A percentile compares a stretch with the other conserved stretches of the same genome.
These are phyloP conservation scores for Tetrao urogallus DNA, from an alignment of 2,113 vertebrate species.

Conservation along the genomic window DNA sequence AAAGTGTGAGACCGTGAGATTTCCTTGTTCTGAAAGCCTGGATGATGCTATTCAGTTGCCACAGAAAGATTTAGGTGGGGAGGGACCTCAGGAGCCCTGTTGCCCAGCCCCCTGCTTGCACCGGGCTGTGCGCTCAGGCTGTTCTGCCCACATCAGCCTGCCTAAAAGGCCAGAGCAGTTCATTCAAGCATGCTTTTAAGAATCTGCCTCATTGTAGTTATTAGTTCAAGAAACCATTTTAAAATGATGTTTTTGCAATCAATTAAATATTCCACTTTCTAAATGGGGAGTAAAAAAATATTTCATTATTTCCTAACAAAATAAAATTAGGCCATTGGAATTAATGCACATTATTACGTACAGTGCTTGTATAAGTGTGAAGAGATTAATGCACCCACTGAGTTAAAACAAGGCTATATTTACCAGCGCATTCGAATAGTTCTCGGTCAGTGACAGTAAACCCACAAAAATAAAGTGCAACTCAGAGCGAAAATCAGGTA, in stretches of 20 bases:
- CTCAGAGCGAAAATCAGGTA: neutral
- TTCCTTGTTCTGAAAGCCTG: fast-evolving
- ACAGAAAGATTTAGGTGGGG: neutral
- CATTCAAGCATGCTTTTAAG: neutral
- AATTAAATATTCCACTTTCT: conserved; percentile 42
- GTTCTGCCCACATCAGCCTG: neutral
- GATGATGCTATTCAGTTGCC: neutral
- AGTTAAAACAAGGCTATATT: conserved; percentile 23
- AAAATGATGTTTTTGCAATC: conserved; percentile 48
- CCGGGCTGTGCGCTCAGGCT: neutral
- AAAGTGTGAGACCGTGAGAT: neutral
- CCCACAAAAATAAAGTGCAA: neutral
- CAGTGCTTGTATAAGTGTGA: conserved; percentile 1
- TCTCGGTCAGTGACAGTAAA: neutral
- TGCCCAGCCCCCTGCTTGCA: neutral
- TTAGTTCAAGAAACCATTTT: conserved; percentile 26
- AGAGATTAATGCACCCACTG: conserved; percentile 40
- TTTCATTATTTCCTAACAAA: conserved; percentile 51
- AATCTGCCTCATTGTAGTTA: neutral
- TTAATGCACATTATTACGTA: conserved; percentile 28
- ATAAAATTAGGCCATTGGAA: conserved; percentile 41
- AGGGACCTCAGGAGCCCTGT: neutral
- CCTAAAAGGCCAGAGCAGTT: neutral
- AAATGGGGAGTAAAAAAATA: conserved; percentile 31
- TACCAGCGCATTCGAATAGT: neutral